Evolutionary conservation across 2,888 invertebrate species (phyloP).

Genomic region (Leptinotarsa rubiginosa): DNA sequence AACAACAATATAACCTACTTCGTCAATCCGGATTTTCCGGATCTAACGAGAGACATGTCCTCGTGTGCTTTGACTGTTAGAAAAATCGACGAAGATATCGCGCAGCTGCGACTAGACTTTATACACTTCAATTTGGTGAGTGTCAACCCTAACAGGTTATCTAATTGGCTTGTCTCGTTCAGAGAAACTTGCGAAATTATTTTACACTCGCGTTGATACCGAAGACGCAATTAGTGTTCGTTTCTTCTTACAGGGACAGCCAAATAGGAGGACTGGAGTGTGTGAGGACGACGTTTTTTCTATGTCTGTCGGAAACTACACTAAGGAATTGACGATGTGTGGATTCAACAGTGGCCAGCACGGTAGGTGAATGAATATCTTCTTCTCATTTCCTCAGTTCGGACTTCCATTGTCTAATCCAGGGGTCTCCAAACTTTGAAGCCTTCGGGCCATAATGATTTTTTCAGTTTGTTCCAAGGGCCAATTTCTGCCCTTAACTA

Average conservation of each 20-base stretch:
- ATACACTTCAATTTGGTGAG: slow-evolving; percentile 84
- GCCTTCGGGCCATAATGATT: too few species aligned
- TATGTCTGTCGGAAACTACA: slow-evolving; percentile 71
- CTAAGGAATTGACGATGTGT: slow-evolving; percentile 75
- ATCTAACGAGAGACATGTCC: slow-evolving; percentile 75
- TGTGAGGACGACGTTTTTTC: slow-evolving; percentile 82
- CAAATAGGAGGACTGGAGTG: slow-evolving; percentile 81
- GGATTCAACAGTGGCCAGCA: slow-evolving; percentile 89
- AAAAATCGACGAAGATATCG: slow-evolving; percentile 82
- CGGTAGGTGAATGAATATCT: slow-evolving; percentile 67
- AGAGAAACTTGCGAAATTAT: not conserved
- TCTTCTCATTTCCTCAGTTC: not conserved
- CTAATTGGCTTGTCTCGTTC: not conserved
- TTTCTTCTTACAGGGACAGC: slow-evolving; percentile 75
- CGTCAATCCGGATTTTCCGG: slow-evolving; percentile 85
- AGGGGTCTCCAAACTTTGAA: too few species aligned
- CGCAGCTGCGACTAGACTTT: slow-evolving; percentile 86
- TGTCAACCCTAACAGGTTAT: slow-evolving; percentile 38
- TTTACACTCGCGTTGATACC: not conserved
- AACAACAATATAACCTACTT: slow-evolving; percentile 86
- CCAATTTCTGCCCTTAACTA: too few species aligned
- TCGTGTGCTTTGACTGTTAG: slow-evolving; percentile 80
- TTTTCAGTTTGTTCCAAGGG: too few species aligned
- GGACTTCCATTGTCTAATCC: too few species aligned
- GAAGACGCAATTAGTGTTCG: not conserved